Base-by-base conservation (phyloP, 1,140 invertebrate genomes). In the Laupala kohalensis region DNA sequence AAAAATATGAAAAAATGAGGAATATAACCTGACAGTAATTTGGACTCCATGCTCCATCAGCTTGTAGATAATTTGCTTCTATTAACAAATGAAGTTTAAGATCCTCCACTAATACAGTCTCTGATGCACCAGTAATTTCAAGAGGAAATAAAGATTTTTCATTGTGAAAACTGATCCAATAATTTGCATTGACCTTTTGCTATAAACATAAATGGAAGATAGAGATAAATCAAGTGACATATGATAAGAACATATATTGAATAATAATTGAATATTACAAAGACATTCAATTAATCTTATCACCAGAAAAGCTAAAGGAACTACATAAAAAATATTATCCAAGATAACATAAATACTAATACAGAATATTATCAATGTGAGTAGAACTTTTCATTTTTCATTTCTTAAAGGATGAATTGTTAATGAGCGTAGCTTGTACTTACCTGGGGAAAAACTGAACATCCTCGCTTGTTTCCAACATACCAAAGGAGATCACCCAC, bases 401-500 rank as follows among this genome's bases (percentile, higher is more conserved):
- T n/a, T n/a, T n/a, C n/a, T n/a, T n/a, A n/a, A n/a, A n/a, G n/a
- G n/a, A n/a, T n/a, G n/a, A n/a, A n/a, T n/a, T n/a, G n/a, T n/a
- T n/a, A n/a, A n/a, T n/a, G n/a, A n/a, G n/a, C n/a, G n/a, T n/a
- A n/a, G n/a, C 19, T 53, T 53, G 37, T 26, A n/a, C 69, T 76
- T 80, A 80, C 83, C 79, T 78, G 80, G 73, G 84, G 84, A 71
- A 80, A 82, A 72, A 86, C 76, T 25, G 83, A 83, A 74, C 83
- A 86, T 26, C 85, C 79, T 30, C 80, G 78, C 74, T 83, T 81
- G 37, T 82, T 80, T 15, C 74, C 81, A 76, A 73, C n/a, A 71
- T 81, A 80, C 84, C 84, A 86, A 26, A 87, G 75, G 67, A 86
- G 79, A 75, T 87, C 84, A 29, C 81, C 82, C 64, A 87, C 78